These are phyloP conservation scores for Cryptocheilus praepositus DNA, from an alignment of 2,888 invertebrate species.

Conservation along the genomic window DNA sequence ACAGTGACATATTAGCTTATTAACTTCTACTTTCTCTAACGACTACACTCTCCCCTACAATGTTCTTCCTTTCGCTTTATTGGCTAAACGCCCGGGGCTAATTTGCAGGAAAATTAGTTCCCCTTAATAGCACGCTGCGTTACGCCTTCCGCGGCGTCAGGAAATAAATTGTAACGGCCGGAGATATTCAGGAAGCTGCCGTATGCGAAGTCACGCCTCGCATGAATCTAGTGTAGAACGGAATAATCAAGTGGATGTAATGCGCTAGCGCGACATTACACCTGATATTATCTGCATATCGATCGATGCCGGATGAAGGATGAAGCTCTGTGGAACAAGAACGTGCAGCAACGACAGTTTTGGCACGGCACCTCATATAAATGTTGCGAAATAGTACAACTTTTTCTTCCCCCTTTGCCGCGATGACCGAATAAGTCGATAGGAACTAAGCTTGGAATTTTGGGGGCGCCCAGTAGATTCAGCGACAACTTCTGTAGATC, in stretches of 20 bases:
- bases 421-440: too few relatives aligned
- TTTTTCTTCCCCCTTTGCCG: too few relatives aligned
- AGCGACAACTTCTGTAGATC: too few relatives aligned
- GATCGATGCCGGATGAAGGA: neutral
- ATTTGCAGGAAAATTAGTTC: neutral
- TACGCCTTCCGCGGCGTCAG: neutral
- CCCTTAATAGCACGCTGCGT: neutral
- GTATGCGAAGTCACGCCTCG: neutral
- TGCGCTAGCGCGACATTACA: conserved; percentile 8
- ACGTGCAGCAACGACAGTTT: too few relatives aligned
- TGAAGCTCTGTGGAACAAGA: too few relatives aligned
- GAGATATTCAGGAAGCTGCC: neutral
- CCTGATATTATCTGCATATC: neutral
- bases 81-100: conserved; percentile 7
- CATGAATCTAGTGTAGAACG: neutral
- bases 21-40: neutral
- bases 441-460: too few relatives aligned
- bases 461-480: too few relatives aligned
- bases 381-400: too few relatives aligned
- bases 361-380: too few relatives aligned
- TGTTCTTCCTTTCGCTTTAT: neutral
- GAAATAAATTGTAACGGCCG: conserved; percentile 11
- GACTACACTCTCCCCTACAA: neutral
- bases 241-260: conserved; percentile 3
- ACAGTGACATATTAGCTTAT: neutral